Percentiles rank a stretch among this genome's conserved stretches.
These are phyloP conservation scores for Hemibagrus guttatus DNA, from an alignment of 2,797 vertebrate species.

Conservation along the genomic window DNA sequence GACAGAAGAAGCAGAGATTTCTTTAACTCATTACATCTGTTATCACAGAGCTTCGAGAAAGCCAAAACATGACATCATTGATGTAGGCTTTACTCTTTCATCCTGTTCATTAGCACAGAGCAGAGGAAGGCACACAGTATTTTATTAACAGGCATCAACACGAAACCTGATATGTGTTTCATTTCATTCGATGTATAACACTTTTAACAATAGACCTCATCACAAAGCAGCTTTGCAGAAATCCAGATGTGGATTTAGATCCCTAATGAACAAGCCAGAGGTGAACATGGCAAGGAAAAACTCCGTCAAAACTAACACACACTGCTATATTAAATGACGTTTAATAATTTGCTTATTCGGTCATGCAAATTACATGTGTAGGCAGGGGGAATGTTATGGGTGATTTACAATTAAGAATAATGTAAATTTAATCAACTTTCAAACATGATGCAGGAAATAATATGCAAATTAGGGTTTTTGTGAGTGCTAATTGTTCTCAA, in stretches of 20 bases:
- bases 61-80: conserved; percentile 25
- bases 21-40: conserved; percentile 32
- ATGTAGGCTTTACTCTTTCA: neutral
- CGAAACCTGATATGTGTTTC: neutral
- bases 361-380: neutral
- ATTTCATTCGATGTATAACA: neutral
- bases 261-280: neutral
- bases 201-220: neutral
- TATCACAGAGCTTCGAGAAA: conserved; percentile 20
- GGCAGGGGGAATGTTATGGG: neutral
- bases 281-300: neutral
- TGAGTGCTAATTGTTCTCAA: neutral
- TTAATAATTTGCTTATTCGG: neutral
- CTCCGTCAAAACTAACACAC: too few relatives aligned
- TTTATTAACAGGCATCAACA: neutral
- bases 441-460: neutral
- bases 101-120: neutral
- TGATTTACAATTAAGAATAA: neutral
- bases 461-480: neutral
- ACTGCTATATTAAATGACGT: neutral
- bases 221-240: neutral
- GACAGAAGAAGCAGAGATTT: neutral
- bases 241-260: conserved; percentile 7
- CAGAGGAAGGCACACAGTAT: neutral
- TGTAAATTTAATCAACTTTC: neutral